Percentiles rank a stretch among this genome's conserved stretches.
These are phyloP conservation scores for Hypercompe scribonia DNA, from an alignment of 2,888 invertebrate genomes.

Conservation along the genomic window DNA sequence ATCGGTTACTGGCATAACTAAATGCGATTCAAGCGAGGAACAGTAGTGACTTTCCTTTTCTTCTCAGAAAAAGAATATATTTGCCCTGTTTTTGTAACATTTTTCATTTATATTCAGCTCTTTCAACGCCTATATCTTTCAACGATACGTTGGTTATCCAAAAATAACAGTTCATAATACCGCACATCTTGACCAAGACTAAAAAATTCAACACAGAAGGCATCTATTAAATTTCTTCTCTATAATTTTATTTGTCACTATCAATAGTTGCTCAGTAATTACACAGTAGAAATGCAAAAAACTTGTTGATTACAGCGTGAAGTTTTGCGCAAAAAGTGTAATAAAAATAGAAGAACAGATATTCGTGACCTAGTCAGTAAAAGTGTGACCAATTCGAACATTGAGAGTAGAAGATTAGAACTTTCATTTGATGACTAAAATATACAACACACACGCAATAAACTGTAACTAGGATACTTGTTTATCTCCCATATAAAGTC, in stretches of 20 bases:
- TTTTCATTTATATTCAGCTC: too few species aligned
- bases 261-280: conserved; percentile 6
- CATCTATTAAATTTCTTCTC: neutral
- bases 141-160: too few species aligned
- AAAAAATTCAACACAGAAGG: too few species aligned
- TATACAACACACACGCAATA: conserved; percentile 11
- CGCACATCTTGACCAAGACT: too few species aligned
- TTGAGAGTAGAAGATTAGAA: too few species aligned
- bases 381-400: conserved; percentile 9
- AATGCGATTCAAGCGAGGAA: too few species aligned
- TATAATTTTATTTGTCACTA: neutral
- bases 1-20: too few species aligned
- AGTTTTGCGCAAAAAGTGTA: conserved; percentile 4
- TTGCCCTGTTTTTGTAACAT: too few species aligned
- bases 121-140: too few species aligned
- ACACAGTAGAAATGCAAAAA: neutral
- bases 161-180: too few species aligned
- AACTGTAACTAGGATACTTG: neutral
- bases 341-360: neutral
- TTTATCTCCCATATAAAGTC: neutral
- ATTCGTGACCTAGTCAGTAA: conserved; percentile 6
- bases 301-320: neutral
- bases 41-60: too few species aligned
- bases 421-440: conserved; percentile 14
- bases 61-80: too few species aligned